Percentiles rank a stretch among this genome's conserved stretches.
Conservation (phyloP, 2,113 vertebrate species). For the Lophura nycthemera region DNA sequence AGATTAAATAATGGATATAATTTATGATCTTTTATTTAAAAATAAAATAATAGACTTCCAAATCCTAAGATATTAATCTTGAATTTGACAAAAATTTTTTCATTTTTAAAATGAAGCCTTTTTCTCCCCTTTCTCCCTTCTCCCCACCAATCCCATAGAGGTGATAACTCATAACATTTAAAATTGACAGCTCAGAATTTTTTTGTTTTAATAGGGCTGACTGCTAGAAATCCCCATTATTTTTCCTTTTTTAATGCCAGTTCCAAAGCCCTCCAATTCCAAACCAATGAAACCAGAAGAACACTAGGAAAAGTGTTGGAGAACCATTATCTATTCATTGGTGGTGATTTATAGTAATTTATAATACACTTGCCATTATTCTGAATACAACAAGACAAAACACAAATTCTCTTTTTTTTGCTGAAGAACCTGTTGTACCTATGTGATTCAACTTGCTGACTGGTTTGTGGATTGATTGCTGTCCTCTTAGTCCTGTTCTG, state of each 20-base stretch:
- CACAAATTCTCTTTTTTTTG: fast-evolving
- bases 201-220: neutral
- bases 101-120: neutral
- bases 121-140: neutral
- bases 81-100: neutral
- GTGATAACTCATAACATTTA: neutral
- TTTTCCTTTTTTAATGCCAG: neutral
- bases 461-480: neutral
- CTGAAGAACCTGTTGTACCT: neutral
- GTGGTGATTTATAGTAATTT: neutral
- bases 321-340: neutral
- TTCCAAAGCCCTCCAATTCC: neutral
- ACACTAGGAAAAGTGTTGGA: neutral
- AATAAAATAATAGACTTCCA: neutral
- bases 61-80: neutral
- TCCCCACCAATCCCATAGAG: neutral
- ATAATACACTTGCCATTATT: neutral
- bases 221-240: neutral
- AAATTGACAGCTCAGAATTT: neutral
- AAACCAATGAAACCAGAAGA: neutral
- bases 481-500: neutral
- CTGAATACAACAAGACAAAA: neutral
- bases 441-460: fast-evolving
- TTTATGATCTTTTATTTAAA: neutral
- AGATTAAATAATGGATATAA: neutral